Evolutionary conservation across 1,140 invertebrate species (phyloP).

Genomic region (Chrysomallon squamiferum): DNA sequence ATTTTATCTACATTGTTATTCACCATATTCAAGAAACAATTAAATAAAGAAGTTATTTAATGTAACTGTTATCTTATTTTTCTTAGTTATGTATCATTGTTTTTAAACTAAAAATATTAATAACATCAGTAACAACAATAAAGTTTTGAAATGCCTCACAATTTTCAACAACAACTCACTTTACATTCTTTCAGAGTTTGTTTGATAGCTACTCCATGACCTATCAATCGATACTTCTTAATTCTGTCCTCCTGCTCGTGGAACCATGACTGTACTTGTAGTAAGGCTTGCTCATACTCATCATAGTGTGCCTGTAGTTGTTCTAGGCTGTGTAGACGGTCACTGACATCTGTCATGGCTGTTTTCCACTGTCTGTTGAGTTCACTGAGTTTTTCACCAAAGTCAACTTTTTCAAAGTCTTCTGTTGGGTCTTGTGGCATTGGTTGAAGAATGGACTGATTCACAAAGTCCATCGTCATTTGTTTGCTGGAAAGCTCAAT

Average conservation of each 20-base stretch:
- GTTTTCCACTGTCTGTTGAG: slow-evolving; percentile 52
- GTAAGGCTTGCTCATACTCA: slow-evolving; percentile 50
- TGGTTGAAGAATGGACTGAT: slow-evolving; percentile 49
- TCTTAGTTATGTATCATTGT: too few species aligned
- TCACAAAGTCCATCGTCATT: slow-evolving; percentile 59
- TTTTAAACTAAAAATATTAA: too few species aligned
- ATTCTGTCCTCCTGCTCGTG: slow-evolving; percentile 52
- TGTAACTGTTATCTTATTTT: too few species aligned
- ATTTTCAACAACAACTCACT: slow-evolving; percentile 25
- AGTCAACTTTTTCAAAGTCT: slow-evolving; percentile 46
- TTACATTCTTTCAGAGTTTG: slow-evolving; percentile 57
- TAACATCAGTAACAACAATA: too few species aligned
- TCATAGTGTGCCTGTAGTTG: slow-evolving; percentile 46
- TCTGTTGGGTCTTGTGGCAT: slow-evolving; percentile 25
- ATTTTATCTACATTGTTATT: too few species aligned
- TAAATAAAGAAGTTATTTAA: too few species aligned
- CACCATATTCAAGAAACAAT: too few species aligned
- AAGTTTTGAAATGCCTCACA: too few species aligned
- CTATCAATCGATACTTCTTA: slow-evolving; percentile 49
- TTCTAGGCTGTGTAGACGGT: slow-evolving; percentile 47
- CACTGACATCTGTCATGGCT: slow-evolving; percentile 39
- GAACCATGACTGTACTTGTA: slow-evolving; percentile 48
- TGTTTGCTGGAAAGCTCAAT: slow-evolving; percentile 56
- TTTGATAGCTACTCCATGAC: slow-evolving; percentile 52
- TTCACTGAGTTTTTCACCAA: slow-evolving; percentile 51